phyloP scores from a whole-genome alignment of 1,140 invertebrate species.

The Drosophila erecta region DNA sequence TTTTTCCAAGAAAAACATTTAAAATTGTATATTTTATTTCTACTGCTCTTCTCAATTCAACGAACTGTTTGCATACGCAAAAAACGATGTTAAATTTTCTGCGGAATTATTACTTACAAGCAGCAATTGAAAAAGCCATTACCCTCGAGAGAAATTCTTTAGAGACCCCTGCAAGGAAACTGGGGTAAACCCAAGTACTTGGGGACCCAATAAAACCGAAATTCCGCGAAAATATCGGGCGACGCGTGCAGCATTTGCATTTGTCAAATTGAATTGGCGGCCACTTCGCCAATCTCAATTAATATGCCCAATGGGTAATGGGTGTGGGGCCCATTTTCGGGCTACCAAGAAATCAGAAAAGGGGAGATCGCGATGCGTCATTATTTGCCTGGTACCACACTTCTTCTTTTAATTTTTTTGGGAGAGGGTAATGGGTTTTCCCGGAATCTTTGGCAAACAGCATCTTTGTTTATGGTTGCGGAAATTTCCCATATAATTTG shows the following conservation, averaged over 20 bases:
- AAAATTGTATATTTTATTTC: too few species aligned
- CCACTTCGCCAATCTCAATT: slow-evolving; percentile 44
- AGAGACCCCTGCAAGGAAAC: background rate
- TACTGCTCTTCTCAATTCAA: too few species aligned
- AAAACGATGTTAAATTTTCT: background rate
- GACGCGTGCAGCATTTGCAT: slow-evolving; percentile 38
- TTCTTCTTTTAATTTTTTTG: slow-evolving; percentile 1
- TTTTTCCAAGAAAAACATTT: too few species aligned
- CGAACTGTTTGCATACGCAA: too few species aligned
- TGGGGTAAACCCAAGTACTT: slow-evolving; percentile 24
- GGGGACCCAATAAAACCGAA: slow-evolving; percentile 22
- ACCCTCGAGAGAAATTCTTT: background rate
- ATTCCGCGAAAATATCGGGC: slow-evolving; percentile 59
- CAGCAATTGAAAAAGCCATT: background rate
- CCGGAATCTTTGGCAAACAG: slow-evolving; percentile 26
- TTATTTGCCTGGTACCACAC: slow-evolving; percentile 22
- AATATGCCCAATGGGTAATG: slow-evolving; percentile 65
- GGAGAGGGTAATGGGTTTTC: slow-evolving; percentile 39
- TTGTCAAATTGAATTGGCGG: slow-evolving; percentile 43
- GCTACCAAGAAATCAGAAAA: slow-evolving; percentile 48
- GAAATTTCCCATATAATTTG: slow-evolving; percentile 56
- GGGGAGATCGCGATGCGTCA: slow-evolving; percentile 39
- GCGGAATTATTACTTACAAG: slow-evolving; percentile 7
- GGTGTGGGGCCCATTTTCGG: slow-evolving; percentile 48
- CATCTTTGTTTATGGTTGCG: slow-evolving; percentile 29